phyloP scores from a whole-genome alignment of 2,888 invertebrate species.

The Autographa pulchrina region DNA sequence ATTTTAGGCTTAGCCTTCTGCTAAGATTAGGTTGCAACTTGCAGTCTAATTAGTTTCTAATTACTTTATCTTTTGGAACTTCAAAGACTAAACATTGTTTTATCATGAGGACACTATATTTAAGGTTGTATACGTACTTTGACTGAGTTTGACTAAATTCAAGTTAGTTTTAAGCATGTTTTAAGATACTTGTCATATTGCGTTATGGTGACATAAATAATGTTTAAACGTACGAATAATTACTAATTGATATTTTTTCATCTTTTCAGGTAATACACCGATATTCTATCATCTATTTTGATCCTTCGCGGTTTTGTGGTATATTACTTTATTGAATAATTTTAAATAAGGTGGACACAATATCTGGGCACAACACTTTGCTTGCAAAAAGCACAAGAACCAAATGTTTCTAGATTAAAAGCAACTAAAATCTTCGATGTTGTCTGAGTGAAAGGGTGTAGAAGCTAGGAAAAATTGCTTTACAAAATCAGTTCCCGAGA shows the following conservation, averaged over 20 bases:
- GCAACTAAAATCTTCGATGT: slow-evolving; percentile 27
- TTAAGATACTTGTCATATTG: no score
- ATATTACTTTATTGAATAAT: no score
- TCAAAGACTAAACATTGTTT: background rate
- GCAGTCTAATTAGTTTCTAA: background rate
- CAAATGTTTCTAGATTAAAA: background rate
- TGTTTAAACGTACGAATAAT: background rate
- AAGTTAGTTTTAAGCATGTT: no score
- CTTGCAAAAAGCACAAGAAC: background rate
- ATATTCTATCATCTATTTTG: background rate
- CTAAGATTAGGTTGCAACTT: slow-evolving; percentile 2
- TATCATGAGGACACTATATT: background rate
- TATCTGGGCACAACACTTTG: background rate
- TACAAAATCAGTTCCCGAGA: slow-evolving; percentile 73
- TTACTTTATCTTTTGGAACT: background rate
- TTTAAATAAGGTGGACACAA: no score
- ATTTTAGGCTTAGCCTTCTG: slow-evolving; percentile 1
- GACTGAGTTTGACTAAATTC: background rate
- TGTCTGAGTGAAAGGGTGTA: slow-evolving; percentile 36
- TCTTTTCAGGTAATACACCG: background rate
- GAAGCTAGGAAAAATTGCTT: slow-evolving; percentile 63
- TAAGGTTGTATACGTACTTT: background rate
- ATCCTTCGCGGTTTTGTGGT: no score
- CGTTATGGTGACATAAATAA: no score
- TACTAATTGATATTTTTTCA: background rate